Percentiles rank a stretch among this genome's conserved stretches.
These are phyloP conservation scores for Eulemur albifrons DNA, from an alignment of 2,797 vertebrate genomes.

Conservation along the genomic window DNA sequence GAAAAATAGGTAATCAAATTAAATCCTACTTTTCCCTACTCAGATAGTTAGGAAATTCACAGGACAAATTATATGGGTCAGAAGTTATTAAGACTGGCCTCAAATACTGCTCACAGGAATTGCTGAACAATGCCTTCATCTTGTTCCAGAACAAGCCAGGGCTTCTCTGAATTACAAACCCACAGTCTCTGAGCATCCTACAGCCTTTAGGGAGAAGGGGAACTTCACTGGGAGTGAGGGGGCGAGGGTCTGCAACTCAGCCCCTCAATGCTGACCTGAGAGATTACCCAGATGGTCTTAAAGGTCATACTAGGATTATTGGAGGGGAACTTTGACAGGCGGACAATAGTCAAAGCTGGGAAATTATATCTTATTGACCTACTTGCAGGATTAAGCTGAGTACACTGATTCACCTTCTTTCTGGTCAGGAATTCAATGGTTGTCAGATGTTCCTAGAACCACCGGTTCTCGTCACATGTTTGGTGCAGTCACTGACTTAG, in stretches of 20 bases:
- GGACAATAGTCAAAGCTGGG: neutral
- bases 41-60: neutral
- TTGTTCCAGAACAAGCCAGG: neutral
- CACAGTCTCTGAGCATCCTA: neutral
- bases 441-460: neutral
- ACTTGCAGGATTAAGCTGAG: slow-evolving; percentile 19
- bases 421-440: neutral
- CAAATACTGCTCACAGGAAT: neutral
- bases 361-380: slow-evolving; percentile 50
- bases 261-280: neutral
- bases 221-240: neutral
- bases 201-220: neutral
- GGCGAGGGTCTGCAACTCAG: neutral
- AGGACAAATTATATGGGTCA: neutral
- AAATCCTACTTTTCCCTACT: slow-evolving; percentile 1
- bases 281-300: neutral
- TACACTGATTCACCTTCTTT: slow-evolving; percentile 27
- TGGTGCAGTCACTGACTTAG: neutral
- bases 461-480: neutral
- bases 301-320: neutral
- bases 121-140: neutral
- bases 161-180: neutral
- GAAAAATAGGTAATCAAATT: slow-evolving; percentile 32
- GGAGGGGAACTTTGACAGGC: neutral
- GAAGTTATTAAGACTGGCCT: slow-evolving; percentile 44